phyloP scores from a whole-genome alignment of 1,140 invertebrate genomes.

The Vanessa tameamea region DNA sequence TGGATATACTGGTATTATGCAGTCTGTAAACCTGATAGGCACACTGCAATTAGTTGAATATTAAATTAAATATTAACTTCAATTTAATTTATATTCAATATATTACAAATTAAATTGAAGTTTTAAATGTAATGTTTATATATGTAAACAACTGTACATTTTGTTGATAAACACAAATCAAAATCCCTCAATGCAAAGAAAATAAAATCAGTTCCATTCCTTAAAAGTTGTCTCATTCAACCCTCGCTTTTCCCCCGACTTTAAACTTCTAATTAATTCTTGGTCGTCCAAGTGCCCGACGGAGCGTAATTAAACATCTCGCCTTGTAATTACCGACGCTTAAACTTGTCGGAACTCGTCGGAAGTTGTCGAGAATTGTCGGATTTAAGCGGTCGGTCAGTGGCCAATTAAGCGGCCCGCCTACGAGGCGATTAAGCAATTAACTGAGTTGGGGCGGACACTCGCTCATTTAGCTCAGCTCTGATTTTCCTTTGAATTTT shows the following conservation, averaged over 20 bases:
- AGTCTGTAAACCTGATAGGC: too few species aligned
- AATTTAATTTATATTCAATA: too few species aligned
- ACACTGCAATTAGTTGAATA: too few species aligned
- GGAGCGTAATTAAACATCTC: constrained; percentile 76
- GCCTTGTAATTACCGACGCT: constrained; percentile 75
- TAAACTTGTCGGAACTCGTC: constrained; percentile 69
- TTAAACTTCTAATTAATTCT: constrained; percentile 72
- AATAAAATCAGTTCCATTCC: constrained; percentile 7
- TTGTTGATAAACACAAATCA: neutral
- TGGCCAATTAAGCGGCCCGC: constrained; percentile 65
- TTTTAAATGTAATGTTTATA: too few species aligned
- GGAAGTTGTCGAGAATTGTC: constrained; percentile 64
- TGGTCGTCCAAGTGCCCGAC: constrained; percentile 53
- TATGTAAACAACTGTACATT: too few species aligned
- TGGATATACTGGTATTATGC: too few species aligned
- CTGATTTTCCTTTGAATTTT: constrained; percentile 59
- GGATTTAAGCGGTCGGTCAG: constrained; percentile 66
- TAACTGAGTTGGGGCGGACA: constrained; percentile 70
- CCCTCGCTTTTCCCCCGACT: constrained; percentile 35
- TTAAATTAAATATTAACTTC: too few species aligned
- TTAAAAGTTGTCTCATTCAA: constrained; percentile 25
- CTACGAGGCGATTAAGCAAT: constrained; percentile 75
- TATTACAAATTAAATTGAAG: too few species aligned
- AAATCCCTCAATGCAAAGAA: neutral
- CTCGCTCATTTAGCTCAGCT: constrained; percentile 59